A percentile compares a stretch with the other conserved stretches of the same genome.
Conservation (phyloP, 2,113 vertebrate genomes). For the Nesogale talazaci region DNA sequence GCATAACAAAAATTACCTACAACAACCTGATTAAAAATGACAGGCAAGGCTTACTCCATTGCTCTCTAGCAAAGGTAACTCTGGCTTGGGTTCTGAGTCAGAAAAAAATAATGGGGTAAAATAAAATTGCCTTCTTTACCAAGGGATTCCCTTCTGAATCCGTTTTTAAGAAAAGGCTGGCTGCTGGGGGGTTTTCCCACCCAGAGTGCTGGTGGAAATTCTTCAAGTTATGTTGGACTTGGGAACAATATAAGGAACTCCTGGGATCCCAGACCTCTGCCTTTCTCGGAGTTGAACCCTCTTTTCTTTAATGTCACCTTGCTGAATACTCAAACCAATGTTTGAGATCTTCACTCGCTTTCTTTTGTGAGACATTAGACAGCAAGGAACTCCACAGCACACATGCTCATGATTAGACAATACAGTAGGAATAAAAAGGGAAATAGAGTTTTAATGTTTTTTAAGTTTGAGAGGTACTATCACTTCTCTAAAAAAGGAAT, state of each 20-base stretch:
- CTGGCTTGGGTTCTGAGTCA: constrained; percentile 18
- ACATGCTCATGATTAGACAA: constrained; percentile 79
- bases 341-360: constrained; percentile 78
- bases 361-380: constrained; percentile 81
- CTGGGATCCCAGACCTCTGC: not conserved
- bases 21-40: constrained; percentile 91
- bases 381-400: constrained; percentile 80
- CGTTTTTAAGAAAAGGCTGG: not conserved
- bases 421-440: constrained; percentile 78
- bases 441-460: constrained; percentile 76
- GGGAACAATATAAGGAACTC: not conserved
- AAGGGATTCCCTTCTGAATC: constrained; percentile 65
- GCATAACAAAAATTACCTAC: constrained; percentile 93
- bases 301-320: constrained; percentile 77
- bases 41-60: constrained; percentile 85
- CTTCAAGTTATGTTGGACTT: constrained; percentile 56
- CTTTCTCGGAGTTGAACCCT: constrained; percentile 61
- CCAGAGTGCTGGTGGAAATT: constrained; percentile 36
- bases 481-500: constrained; percentile 73
- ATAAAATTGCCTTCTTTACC: constrained; percentile 73
- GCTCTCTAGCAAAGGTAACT: constrained; percentile 86
- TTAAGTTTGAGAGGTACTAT: constrained; percentile 61
- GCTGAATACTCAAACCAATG: constrained; percentile 79
- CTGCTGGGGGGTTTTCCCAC: constrained; percentile 40
- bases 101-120: constrained; percentile 84